Percentiles rank a stretch among this genome's conserved stretches.
phyloP scores from a whole-genome alignment of 2,113 vertebrate genomes.

The Forbesichthys agassizii region DNA sequence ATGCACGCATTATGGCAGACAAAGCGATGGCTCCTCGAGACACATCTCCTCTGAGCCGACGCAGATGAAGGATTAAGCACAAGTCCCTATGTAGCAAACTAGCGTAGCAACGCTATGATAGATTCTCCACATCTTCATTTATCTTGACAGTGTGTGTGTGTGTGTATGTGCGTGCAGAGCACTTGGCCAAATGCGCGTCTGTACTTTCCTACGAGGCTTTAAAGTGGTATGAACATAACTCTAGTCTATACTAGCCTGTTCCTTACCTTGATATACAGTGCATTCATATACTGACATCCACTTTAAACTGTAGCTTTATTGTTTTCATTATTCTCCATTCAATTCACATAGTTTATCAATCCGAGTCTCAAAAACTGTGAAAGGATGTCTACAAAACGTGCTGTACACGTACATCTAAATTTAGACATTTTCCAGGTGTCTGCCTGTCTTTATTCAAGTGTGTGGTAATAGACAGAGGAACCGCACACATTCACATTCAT shows the following conservation, averaged over 20 bases:
- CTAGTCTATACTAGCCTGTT: no score
- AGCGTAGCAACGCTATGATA: slow-evolving; percentile 34
- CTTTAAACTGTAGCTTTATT: background rate
- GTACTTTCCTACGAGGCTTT: background rate
- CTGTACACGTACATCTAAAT: background rate
- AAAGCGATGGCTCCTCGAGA: background rate
- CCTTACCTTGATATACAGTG: background rate
- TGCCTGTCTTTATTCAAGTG: slow-evolving; percentile 2
- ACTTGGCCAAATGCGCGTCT: background rate
- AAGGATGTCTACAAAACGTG: background rate
- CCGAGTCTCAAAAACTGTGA: background rate
- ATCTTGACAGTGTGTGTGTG: slow-evolving; percentile 22
- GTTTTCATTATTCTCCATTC: background rate
- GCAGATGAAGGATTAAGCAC: slow-evolving; percentile 34
- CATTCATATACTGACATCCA: background rate
- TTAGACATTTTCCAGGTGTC: background rate
- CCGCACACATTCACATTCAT: background rate
- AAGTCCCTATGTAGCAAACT: slow-evolving; percentile 17
- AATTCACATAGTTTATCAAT: no score
- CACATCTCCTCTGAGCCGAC: slow-evolving; percentile 15
- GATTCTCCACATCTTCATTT: slow-evolving; percentile 7
- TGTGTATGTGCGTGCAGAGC: background rate
- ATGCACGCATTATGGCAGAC: slow-evolving; percentile 23
- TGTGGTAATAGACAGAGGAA: no score
- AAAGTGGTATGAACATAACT: no score